Base-by-base conservation (phyloP, 2,797 vertebrate genomes). In the Astyanax mexicanus region DNA sequence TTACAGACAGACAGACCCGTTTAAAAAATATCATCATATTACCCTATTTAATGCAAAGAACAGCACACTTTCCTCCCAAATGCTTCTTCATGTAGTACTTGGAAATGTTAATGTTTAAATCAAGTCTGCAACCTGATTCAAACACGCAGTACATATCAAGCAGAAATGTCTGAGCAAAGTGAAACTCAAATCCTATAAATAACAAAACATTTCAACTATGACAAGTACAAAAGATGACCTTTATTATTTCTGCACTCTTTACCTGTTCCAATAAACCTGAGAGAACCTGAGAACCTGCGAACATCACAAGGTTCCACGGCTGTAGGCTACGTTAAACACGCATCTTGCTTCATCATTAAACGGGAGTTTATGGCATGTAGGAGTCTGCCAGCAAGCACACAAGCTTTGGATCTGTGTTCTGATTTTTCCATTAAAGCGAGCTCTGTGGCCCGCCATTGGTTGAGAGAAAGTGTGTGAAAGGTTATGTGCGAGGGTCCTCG, bases 311-410 rank as follows among this genome's bases (percentile, higher is more conserved):
- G 17, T 11, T n/a, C 55, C 38, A 10, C 27, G 37, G 49, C 32
- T 17, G 13, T 75, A 32, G 51, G 29, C 79, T 74, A 84, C 77
- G 77, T 84, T 80, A 80, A 77, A 69, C 77, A 86, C 76, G 82
- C 88, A 85, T 89, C 86, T 87, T 86, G 86, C 83, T 86, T 89
- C 82, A 75, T 88, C 89, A 88, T 90, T 92, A 91, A 89, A 89
- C 83, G 74, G 71, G 37, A 70, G 80, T 90, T 89, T 87, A 90
- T 85, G 83, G 85, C 79, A 74, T 21, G 11, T 74, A 78, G 44
- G 66, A 78, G 51, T 85, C 88, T 84, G 89, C 87, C 90, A 89
- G 78, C 80, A 70, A 77, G 77, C 1, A 5, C 70, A 62, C 45
- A 47, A 45, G 77, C 52, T 80, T 76, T 66, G 49, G 74, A 77